phyloP scores from a whole-genome alignment of 2,888 invertebrate species.

The Caenorhabditis macrosperma region DNA sequence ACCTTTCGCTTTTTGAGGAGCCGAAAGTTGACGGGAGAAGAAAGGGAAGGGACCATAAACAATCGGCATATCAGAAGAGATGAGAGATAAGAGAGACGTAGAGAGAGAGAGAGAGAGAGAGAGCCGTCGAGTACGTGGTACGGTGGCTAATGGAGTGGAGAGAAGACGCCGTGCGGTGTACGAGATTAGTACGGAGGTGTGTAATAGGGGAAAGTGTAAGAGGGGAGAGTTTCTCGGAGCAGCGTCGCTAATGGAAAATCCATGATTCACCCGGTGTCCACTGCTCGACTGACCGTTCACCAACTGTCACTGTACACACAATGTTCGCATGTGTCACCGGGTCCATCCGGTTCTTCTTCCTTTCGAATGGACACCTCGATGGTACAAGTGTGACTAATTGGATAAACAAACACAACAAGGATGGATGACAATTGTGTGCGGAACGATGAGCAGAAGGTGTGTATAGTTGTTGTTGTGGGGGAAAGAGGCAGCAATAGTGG shows the following conservation, averaged over 20 bases:
- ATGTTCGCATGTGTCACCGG: constrained; percentile 17
- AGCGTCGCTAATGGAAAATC: not conserved
- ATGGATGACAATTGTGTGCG: constrained; percentile 11
- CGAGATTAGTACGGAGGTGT: not conserved
- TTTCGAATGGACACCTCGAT: constrained; percentile 19
- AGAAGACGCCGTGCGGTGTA: not conserved
- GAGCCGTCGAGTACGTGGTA: not conserved
- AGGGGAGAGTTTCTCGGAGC: constrained; percentile 3
- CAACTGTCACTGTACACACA: not conserved
- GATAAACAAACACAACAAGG: constrained; percentile 33
- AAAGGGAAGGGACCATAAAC: constrained; percentile 34
- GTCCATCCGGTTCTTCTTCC: constrained; percentile 29
- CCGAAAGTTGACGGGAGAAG: constrained; percentile 6
- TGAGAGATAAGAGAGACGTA: not conserved
- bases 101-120: not conserved
- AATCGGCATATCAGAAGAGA: constrained; percentile 20
- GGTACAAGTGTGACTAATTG: constrained; percentile 47
- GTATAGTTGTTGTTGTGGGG: constrained; percentile 24
- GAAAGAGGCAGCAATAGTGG: constrained; percentile 1
- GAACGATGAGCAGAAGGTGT: constrained; percentile 20
- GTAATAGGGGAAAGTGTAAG: not conserved
- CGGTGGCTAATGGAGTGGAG: not conserved
- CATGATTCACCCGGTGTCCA: not conserved
- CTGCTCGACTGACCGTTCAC: not conserved
- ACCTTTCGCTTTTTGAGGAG: constrained; percentile 2